Evolutionary conservation across 2,888 invertebrate genomes (phyloP).

Genomic region (Caenorhabditis sp.): DNA sequence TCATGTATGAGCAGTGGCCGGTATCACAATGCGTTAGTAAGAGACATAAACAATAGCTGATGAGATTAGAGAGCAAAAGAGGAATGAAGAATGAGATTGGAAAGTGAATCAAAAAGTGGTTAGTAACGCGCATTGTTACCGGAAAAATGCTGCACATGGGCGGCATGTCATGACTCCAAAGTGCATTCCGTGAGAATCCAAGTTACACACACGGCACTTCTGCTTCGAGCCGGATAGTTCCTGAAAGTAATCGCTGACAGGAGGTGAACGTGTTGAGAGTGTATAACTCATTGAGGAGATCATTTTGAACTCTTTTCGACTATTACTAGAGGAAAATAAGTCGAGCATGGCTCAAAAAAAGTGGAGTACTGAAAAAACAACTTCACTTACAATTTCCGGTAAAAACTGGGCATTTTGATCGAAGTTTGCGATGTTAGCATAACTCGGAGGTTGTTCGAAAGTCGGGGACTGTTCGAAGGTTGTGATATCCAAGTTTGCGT

Average conservation of each 20-base stretch:
- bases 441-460: constrained; percentile 15
- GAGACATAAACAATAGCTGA: too few species aligned
- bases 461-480: constrained; percentile 16
- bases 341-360: too few species aligned
- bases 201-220: constrained; percentile 39
- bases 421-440: not conserved
- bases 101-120: too few species aligned
- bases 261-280: too few species aligned
- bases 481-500: constrained; percentile 31
- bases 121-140: constrained; percentile 41
- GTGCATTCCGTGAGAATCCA: constrained; percentile 48
- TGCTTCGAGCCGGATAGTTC: constrained; percentile 1
- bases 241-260: too few species aligned
- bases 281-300: too few species aligned
- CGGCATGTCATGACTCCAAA: constrained; percentile 51
- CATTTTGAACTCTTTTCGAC: too few species aligned
- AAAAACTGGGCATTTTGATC: constrained; percentile 15
- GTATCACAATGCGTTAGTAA: too few species aligned
- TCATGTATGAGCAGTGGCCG: too few species aligned
- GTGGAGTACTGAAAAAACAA: not conserved
- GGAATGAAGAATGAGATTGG: too few species aligned
- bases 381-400: constrained; percentile 32
- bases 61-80: too few species aligned
- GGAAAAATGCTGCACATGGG: constrained; percentile 51
- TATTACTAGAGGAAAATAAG: too few species aligned